Base-by-base conservation (phyloP, 2,113 vertebrate species). In the Nasalis larvatus region DNA sequence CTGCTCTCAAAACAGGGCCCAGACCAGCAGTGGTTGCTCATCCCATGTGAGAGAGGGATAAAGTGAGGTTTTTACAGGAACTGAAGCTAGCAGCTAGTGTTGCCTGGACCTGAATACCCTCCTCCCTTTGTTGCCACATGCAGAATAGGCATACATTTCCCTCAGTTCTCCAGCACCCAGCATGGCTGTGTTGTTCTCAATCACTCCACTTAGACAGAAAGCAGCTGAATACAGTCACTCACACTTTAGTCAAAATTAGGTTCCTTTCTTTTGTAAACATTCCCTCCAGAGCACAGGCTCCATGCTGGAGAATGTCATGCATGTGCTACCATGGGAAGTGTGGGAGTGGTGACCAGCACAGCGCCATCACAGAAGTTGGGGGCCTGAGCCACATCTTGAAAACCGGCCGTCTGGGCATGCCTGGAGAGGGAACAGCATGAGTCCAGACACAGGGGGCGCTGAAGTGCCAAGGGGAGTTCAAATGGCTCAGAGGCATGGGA, bases 161-260 rank as follows among this genome's bases (percentile, higher is more conserved):
- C 89, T 63, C 7, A 0, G 6, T 91, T 54, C 42, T 84, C 32
- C 4, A 40, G 77, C 20, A 66, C 21, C n/a, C 45, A 18, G 47
- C 8, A 9, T 1, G 18, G 76, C 32, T 13, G 11, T 35, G 13
- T 16, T 17, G 3, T 12, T 60, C 21, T 78, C 52, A n/a, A 1
- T 49, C 76, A 27, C 35, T 78, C 30, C 52, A 56, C 32, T 69
- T 25, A 40, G 74, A 87, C 74, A 85, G 60, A 47, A 83, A 91
- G 73, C 56, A 11, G 71, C 85, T 71, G 71, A 56, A 63, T n/a
- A 17, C 18, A 49, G 86, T 56, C 60, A 54, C 37, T 95, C 60
- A 77, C 95, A 89, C 73, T 85, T 83, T 76, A 95, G 87, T 97
- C 82, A 86, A 78, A 92, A 74, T 63, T 52, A 92, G 88, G 78